Evolutionary conservation across 64 coral and sea anemone genomes (phyloP).

Genomic region (Montipora capricornis): DNA sequence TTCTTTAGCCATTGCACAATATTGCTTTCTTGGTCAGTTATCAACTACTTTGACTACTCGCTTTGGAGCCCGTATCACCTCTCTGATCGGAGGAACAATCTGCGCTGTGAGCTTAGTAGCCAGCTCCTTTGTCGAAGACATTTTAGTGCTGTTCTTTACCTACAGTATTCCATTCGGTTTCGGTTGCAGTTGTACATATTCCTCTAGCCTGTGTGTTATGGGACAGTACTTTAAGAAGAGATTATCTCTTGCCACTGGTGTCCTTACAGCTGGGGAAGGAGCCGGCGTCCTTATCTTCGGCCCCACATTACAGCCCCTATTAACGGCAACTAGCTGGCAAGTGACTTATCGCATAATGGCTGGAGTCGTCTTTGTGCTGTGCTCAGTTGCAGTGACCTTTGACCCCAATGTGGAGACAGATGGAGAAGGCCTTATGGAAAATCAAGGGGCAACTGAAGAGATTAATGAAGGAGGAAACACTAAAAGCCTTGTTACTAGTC

Average conservation of each 20-base stretch:
- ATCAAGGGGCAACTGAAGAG: not conserved
- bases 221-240: constrained; percentile 60
- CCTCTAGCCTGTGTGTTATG: constrained; percentile 35
- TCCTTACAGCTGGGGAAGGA: constrained; percentile 39
- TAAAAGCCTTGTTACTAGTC: not conserved
- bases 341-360: constrained; percentile 23
- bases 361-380: not conserved
- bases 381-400: not conserved
- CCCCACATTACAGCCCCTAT: not conserved
- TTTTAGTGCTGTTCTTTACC: constrained; percentile 43
- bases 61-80: constrained; percentile 56
- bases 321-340: not conserved
- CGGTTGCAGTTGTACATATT: constrained; percentile 58
- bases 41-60: constrained; percentile 25
- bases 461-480: not conserved
- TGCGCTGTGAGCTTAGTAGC: constrained; percentile 19
- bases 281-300: not conserved
- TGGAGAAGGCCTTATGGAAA: not conserved
- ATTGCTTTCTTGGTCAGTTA: constrained; percentile 32
- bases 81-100: constrained; percentile 52
- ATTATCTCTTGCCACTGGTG: constrained; percentile 32
- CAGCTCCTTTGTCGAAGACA: constrained; percentile 50
- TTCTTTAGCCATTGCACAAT: constrained; percentile 40
- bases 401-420: constrained; percentile 17
- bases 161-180: constrained; percentile 50